Conservation (phyloP, 2,888 invertebrate genomes). For the Nasonia oneida region DNA sequence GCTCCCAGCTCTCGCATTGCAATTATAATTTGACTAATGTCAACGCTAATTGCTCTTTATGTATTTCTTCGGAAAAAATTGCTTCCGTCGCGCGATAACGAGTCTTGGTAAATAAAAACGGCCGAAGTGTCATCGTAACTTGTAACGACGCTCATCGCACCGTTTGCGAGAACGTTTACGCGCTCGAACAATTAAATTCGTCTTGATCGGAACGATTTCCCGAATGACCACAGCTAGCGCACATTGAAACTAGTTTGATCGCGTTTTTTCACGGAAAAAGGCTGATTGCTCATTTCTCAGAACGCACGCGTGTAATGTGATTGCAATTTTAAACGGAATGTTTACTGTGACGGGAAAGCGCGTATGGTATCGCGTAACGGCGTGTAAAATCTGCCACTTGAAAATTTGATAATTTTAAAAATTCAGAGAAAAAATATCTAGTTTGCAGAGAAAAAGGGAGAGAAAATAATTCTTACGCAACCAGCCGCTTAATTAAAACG, state of each 20-base stretch:
- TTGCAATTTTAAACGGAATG: too few relatives aligned
- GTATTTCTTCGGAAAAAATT: background rate
- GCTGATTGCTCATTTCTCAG: too few relatives aligned
- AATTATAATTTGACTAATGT: conserved; percentile 9
- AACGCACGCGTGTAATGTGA: too few relatives aligned
- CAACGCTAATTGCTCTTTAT: conserved; percentile 31
- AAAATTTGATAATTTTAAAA: too few relatives aligned
- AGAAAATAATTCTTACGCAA: conserved; percentile 10
- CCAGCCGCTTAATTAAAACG: conserved; percentile 3
- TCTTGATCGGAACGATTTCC: background rate
- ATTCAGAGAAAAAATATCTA: background rate
- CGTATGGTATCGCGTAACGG: too few relatives aligned
- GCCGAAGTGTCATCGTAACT: background rate
- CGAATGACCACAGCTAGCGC: too few relatives aligned
- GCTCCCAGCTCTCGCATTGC: background rate
- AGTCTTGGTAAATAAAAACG: background rate
- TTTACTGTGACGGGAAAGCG: too few relatives aligned
- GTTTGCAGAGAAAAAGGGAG: background rate
- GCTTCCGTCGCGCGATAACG: background rate
- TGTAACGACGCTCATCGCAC: background rate
- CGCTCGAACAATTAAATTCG: background rate
- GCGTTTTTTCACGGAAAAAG: too few relatives aligned
- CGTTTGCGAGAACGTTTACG: background rate
- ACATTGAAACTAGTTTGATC: too few relatives aligned
- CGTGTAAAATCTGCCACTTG: too few relatives aligned